Conservation (phyloP, 1,140 invertebrate species). For the Brachionus angularis region DNA sequence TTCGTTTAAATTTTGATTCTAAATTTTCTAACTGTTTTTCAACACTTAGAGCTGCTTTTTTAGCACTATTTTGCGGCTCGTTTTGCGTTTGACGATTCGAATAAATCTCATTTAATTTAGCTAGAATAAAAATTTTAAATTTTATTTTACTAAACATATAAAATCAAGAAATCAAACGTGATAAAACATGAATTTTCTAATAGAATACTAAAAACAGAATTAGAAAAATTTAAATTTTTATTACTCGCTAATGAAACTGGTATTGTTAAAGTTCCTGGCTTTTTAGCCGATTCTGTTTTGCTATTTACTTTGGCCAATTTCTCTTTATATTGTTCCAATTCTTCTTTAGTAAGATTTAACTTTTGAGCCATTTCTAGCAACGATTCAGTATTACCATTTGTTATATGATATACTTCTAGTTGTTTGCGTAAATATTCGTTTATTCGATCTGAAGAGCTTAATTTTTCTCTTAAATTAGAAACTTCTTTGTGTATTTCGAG, state of each 20-base stretch:
- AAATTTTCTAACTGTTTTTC: conserved; percentile 19
- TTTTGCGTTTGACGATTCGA: neutral
- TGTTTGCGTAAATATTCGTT: conserved; percentile 24
- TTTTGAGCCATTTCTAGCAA: conserved; percentile 34
- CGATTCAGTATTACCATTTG: neutral
- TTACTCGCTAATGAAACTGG: too few relatives aligned
- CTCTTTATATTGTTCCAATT: conserved; percentile 19
- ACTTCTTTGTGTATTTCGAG: conserved; percentile 26
- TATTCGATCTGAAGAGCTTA: conserved; percentile 4
- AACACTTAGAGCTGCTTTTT: neutral
- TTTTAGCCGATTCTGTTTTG: neutral
- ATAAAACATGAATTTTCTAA: too few relatives aligned
- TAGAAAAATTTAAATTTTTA: too few relatives aligned
- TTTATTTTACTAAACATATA: too few relatives aligned
- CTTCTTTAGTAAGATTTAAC: conserved; percentile 23
- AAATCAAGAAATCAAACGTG: too few relatives aligned
- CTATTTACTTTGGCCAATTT: neutral
- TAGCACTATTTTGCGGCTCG: neutral
- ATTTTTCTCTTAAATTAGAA: conserved; percentile 17
- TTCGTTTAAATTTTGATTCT: neutral
- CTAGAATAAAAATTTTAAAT: neutral
- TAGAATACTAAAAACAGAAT: too few relatives aligned
- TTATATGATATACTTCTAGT: conserved; percentile 12
- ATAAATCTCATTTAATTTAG: conserved; percentile 17
- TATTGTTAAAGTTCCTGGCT: too few relatives aligned